Evolutionary conservation across 2,888 invertebrate genomes (phyloP).

Genomic region (Pristionchus fissidentatus): DNA sequence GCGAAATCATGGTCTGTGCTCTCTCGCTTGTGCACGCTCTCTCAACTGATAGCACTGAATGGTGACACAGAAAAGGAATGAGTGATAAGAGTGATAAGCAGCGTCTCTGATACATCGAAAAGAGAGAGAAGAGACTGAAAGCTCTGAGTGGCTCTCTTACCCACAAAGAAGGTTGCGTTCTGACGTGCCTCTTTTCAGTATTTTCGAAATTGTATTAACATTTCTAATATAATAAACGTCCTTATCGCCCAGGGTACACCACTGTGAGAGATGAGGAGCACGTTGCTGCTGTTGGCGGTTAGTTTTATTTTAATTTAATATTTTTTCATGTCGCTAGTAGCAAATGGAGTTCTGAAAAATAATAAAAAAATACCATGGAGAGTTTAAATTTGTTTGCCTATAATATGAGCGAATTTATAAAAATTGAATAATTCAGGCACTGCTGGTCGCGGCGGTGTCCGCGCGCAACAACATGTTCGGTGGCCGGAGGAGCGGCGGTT

Average conservation of each 20-base stretch:
- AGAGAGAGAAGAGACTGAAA: too few relatives aligned
- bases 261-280: not conserved
- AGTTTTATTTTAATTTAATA: not conserved
- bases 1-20: too few relatives aligned
- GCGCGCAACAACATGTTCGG: not conserved
- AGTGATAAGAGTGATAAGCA: too few relatives aligned
- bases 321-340: not conserved
- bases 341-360: not conserved
- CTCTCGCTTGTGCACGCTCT: too few relatives aligned
- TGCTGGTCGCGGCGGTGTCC: not conserved
- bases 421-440: not conserved
- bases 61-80: too few relatives aligned
- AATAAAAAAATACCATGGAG: not conserved
- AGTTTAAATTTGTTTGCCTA: not conserved
- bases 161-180: too few relatives aligned
- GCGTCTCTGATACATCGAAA: too few relatives aligned
- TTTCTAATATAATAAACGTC: too few relatives aligned
- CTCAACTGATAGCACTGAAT: too few relatives aligned
- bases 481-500: not conserved
- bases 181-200: too few relatives aligned
- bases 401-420: not conserved
- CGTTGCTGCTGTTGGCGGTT: not conserved
- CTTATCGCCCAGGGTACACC: slow-evolving; percentile 4
- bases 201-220: too few relatives aligned
- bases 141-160: too few relatives aligned